phyloP scores from a whole-genome alignment of 30 jellyfish, hydroid and myxozoan genomes.

The Phacellophora camtschatica region DNA sequence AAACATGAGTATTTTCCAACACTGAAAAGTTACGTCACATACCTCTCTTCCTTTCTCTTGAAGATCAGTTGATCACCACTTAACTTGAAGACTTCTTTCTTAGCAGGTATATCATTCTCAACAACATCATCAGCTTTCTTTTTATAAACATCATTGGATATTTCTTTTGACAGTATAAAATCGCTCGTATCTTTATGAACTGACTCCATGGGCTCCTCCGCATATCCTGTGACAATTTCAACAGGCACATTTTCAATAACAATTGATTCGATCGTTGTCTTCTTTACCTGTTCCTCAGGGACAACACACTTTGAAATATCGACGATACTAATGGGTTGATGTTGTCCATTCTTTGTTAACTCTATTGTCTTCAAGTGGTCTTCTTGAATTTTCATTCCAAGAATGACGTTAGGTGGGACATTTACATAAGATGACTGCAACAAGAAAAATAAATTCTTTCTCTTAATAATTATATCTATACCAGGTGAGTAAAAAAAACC shows the following conservation, averaged over 20 bases:
- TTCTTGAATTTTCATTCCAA: conserved; percentile 33
- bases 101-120: background rate
- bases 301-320: conserved; percentile 19
- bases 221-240: no score
- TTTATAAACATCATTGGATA: background rate
- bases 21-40: no score
- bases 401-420: conserved; percentile 27
- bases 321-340: conserved; percentile 1
- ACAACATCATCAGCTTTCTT: background rate
- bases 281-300: background rate
- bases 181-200: no score
- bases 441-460: background rate
- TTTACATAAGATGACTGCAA: conserved; percentile 8
- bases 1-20: no score
- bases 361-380: background rate
- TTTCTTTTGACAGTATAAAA: background rate
- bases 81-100: background rate
- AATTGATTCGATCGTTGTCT: background rate
- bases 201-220: no score
- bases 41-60: no score
- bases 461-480: background rate
- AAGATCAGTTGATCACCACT: background rate
- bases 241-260: conserved; percentile 23
- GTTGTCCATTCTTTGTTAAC: background rate
- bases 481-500: background rate